These are phyloP conservation scores for Ctenoplectra terminalis DNA, from an alignment of 1,140 invertebrate species.

Conservation along the genomic window DNA sequence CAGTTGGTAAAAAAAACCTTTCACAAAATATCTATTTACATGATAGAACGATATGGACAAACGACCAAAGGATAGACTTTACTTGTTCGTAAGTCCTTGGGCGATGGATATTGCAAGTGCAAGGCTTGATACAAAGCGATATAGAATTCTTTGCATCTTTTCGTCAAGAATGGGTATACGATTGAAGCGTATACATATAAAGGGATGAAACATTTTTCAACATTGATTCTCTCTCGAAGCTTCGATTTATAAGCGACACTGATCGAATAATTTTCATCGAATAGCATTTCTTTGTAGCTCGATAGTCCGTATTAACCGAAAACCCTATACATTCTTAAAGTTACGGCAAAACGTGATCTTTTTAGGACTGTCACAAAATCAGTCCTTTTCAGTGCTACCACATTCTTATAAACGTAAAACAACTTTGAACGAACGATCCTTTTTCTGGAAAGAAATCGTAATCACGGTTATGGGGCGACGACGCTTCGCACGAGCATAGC, in stretches of 20 bases:
- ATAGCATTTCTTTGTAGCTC: background rate
- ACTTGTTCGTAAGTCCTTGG: slow-evolving; percentile 3
- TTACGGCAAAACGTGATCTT: too few species aligned
- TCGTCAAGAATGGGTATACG: background rate
- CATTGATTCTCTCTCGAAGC: background rate
- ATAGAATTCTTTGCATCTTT: background rate
- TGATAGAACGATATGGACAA: slow-evolving; percentile 3
- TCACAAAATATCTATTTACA: slow-evolving; percentile 2
- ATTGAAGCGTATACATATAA: too few species aligned
- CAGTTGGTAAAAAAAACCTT: background rate
- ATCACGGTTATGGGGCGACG: too few species aligned
- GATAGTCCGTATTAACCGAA: too few species aligned
- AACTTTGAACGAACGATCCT: too few species aligned
- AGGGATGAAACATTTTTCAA: slow-evolving; percentile 4
- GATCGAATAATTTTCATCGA: background rate
- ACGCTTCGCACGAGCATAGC: too few species aligned
- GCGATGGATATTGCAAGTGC: slow-evolving; percentile 16
- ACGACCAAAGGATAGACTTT: background rate
- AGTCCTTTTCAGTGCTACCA: too few species aligned
- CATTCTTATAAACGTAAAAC: too few species aligned
- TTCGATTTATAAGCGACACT: background rate
- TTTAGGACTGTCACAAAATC: too few species aligned
- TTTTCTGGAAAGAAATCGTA: too few species aligned
- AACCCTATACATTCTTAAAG: too few species aligned
- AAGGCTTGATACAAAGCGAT: slow-evolving; percentile 17